phyloP scores from a whole-genome alignment of 92 coral and sea anemone species.

The Parazoanthus darwini region DNA sequence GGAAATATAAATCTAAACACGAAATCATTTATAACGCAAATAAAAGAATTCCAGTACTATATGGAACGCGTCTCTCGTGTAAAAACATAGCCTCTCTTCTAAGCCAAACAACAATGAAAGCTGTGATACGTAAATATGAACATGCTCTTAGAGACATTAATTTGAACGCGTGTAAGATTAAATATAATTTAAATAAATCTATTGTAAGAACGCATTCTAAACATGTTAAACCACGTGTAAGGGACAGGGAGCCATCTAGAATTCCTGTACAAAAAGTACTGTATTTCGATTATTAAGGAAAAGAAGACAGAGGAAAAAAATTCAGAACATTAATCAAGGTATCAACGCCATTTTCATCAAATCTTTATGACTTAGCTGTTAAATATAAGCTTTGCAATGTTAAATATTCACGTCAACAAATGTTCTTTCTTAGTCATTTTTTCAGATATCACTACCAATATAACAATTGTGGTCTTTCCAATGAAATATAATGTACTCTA shows the following conservation, averaged over 20 bases:
- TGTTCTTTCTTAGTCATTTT: neutral
- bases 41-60: conserved; percentile 5
- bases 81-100: conserved; percentile 4
- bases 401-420: conserved; percentile 8
- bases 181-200: neutral
- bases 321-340: conserved; percentile 7
- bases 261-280: conserved; percentile 9
- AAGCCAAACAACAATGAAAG: neutral
- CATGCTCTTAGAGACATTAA: neutral
- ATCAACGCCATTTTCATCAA: conserved; percentile 12
- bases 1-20: neutral
- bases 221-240: conserved; percentile 6
- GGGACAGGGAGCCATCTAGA: conserved; percentile 1
- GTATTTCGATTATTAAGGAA: neutral
- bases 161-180: neutral
- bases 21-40: conserved; percentile 4
- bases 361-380: conserved; percentile 7
- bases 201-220: conserved; percentile 5
- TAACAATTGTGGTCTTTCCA: conserved; percentile 10
- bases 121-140: neutral
- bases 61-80: conserved; percentile 12
- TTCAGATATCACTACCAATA: conserved; percentile 5
- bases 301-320: neutral
- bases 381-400: conserved; percentile 13
- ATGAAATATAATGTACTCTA: neutral